Conservation (phyloP, 2,797 vertebrate species). For the Gymnocypris eckloni region DNA sequence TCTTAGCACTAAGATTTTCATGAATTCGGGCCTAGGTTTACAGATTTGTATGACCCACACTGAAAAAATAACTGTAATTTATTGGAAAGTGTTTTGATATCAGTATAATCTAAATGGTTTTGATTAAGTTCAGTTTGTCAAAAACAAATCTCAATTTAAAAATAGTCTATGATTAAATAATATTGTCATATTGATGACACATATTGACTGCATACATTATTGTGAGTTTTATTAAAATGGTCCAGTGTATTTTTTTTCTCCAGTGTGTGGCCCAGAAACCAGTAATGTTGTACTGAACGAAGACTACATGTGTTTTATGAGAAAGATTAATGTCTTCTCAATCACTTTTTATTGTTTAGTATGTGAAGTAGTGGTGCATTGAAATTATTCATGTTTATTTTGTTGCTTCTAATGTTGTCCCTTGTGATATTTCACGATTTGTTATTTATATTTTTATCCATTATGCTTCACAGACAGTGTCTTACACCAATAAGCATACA, state of each 20-base stretch:
- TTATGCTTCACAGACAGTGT: constrained; percentile 82
- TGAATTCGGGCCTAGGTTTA: not conserved
- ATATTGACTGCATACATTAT: not conserved
- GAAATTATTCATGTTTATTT: not conserved
- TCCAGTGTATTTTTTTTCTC: not conserved
- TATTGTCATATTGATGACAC: not conserved
- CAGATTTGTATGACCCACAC: not conserved
- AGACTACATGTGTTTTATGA: not conserved
- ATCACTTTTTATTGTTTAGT: not conserved
- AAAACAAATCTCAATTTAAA: too few species aligned
- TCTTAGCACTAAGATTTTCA: too few species aligned
- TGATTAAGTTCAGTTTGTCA: too few species aligned
- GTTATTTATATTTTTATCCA: not conserved
- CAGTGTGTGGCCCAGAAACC: not conserved
- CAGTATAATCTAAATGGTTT: not conserved
- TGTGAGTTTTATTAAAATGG: not conserved
- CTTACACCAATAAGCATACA: constrained; percentile 87
- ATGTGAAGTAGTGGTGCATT: not conserved
- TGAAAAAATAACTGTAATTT: not conserved
- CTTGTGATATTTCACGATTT: not conserved
- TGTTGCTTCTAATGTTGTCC: not conserved
- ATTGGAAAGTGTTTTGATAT: not conserved
- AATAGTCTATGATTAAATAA: too few species aligned
- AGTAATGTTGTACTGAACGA: not conserved
- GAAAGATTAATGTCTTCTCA: not conserved